A percentile compares a stretch with the other conserved stretches of the same genome.
phyloP scores from a whole-genome alignment of 2,888 invertebrate species.

The Cataglyphis cursor region DNA sequence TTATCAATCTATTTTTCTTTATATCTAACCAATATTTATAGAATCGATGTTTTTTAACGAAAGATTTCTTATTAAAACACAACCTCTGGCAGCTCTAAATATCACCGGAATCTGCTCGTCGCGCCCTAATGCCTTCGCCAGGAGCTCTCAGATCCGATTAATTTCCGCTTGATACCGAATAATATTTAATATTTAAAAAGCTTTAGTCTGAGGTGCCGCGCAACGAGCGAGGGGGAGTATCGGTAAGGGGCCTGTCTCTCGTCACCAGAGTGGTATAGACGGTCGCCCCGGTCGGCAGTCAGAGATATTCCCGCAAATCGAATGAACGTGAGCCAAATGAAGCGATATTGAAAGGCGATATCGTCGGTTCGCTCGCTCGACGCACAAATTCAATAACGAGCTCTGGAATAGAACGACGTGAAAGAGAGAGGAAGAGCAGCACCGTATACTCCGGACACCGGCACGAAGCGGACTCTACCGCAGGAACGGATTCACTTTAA shows the following conservation, averaged over 20 bases:
- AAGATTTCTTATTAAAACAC: constrained; percentile 8
- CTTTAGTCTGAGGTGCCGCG: constrained; percentile 72
- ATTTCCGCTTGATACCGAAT: constrained; percentile 78
- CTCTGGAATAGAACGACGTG: constrained; percentile 72
- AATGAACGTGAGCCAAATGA: constrained; percentile 81
- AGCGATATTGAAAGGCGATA: constrained; percentile 82
- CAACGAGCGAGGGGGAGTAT: constrained; percentile 39
- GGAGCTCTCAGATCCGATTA: constrained; percentile 74
- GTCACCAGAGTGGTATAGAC: constrained; percentile 43
- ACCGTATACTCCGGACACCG: constrained; percentile 67
- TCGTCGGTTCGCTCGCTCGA: constrained; percentile 77
- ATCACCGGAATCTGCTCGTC: constrained; percentile 22
- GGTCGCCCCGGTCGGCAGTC: constrained; percentile 68
- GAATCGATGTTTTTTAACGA: not conserved
- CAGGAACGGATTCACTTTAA: constrained; percentile 69
- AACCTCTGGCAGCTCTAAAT: not conserved
- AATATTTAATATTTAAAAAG: constrained; percentile 78
- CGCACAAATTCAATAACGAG: constrained; percentile 82
- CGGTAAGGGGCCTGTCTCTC: constrained; percentile 58
- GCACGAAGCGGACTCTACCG: constrained; percentile 65
- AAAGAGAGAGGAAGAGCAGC: constrained; percentile 58
- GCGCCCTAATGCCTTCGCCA: constrained; percentile 30
- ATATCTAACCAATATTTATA: not conserved
- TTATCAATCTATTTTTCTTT: not conserved
- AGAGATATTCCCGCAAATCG: constrained; percentile 80